Percentiles rank a stretch among this genome's conserved stretches.
Conservation (phyloP, 1,140 invertebrate genomes). For the Lasaia peninsularis region DNA sequence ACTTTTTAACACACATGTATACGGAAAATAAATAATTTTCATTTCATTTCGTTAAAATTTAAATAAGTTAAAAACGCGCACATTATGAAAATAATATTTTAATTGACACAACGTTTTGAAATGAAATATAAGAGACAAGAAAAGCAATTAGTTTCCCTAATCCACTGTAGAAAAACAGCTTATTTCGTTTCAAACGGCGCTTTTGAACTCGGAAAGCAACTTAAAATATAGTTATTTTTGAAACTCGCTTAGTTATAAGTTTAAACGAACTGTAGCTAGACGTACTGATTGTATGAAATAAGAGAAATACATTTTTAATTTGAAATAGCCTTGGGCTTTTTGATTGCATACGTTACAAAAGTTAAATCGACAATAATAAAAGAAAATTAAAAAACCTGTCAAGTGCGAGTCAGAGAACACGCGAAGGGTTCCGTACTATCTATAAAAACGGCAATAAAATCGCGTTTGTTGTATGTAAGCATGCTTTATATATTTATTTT, state of each 20-base stretch:
- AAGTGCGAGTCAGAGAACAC: too few species aligned
- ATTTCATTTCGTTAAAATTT: too few species aligned
- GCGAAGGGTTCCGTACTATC: too few species aligned
- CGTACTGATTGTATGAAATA: not conserved
- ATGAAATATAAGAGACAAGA: not conserved
- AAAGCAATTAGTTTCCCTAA: not conserved
- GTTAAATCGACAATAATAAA: too few species aligned
- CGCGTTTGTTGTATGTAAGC: too few species aligned
- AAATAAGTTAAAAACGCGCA: too few species aligned
- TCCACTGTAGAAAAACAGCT: not conserved
- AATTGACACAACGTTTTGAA: not conserved
- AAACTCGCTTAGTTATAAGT: slow-evolving; percentile 10
- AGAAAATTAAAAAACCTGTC: too few species aligned
- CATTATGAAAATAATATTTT: not conserved
- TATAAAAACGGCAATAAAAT: too few species aligned
- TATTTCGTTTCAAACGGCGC: not conserved
- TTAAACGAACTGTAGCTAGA: not conserved
- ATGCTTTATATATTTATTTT: too few species aligned
- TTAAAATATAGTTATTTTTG: slow-evolving; percentile 8
- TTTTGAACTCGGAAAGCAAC: slow-evolving; percentile 6
- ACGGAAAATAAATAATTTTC: too few species aligned
- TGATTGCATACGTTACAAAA: too few species aligned
- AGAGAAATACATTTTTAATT: not conserved
- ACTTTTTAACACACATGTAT: too few species aligned
- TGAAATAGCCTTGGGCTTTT: not conserved